Percentiles rank a stretch among this genome's conserved stretches.
Conservation (phyloP, 2,797 vertebrate species). For the Enoplosus armatus region DNA sequence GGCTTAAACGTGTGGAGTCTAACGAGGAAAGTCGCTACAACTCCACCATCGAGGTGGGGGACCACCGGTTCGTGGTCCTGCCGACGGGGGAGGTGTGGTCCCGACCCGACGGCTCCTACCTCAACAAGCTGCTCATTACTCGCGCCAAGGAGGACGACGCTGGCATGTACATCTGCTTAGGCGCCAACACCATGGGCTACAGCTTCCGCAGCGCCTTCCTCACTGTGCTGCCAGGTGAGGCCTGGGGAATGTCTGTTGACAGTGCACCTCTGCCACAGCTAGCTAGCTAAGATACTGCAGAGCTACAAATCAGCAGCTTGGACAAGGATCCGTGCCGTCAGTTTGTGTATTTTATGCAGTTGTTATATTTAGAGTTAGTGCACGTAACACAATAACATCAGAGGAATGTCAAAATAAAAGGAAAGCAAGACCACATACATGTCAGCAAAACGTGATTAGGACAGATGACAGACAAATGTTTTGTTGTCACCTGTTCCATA, state of each 20-base stretch:
- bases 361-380: slow-evolving; percentile 14
- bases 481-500: background rate
- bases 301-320: slow-evolving; percentile 1
- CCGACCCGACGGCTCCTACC: slow-evolving; percentile 96
- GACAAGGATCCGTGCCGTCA: background rate
- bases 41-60: slow-evolving; percentile 96
- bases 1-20: slow-evolving; percentile 96
- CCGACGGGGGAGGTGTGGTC: slow-evolving; percentile 99
- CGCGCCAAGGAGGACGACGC: slow-evolving; percentile 97
- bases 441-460: slow-evolving; percentile 8
- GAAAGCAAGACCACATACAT: background rate
- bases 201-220: slow-evolving; percentile 98
- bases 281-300: slow-evolving; percentile 5
- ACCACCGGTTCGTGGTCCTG: slow-evolving; percentile 96
- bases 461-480: slow-evolving; percentile 6
- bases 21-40: slow-evolving; percentile 96
- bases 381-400: slow-evolving; percentile 3
- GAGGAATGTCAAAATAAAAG: slow-evolving; percentile 11
- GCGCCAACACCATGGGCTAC: slow-evolving; percentile 99
- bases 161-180: slow-evolving; percentile 98
- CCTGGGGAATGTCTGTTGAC: slow-evolving; percentile 10
- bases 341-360: background rate
- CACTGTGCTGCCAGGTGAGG: slow-evolving; percentile 94
- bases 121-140: slow-evolving; percentile 98
- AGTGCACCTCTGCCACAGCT: background rate